Conservation (phyloP, 2,797 vertebrate species). For the Gorsachius magnificus region DNA sequence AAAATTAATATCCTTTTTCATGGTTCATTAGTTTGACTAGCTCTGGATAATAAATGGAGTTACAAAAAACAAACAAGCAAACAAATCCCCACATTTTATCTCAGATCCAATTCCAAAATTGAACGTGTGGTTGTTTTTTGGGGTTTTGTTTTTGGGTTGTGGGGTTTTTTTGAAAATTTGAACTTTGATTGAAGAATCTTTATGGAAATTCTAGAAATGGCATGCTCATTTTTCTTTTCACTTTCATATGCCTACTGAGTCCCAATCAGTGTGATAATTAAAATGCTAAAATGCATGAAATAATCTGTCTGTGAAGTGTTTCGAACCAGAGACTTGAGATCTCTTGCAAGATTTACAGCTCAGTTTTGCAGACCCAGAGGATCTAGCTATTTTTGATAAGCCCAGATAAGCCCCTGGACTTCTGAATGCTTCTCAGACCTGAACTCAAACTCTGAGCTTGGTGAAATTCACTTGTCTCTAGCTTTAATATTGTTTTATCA, state of each 20-base stretch:
- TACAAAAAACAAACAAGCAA: background rate
- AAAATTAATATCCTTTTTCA: slow-evolving; percentile 29
- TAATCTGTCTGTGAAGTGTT: background rate
- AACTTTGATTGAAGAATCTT: background rate
- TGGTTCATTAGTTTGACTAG: slow-evolving; percentile 30
- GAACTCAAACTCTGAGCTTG: background rate
- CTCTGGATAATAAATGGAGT: background rate
- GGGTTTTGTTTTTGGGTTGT: no score
- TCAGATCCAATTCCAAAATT: background rate
- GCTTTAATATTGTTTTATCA: slow-evolving; percentile 6
- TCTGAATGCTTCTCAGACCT: background rate
- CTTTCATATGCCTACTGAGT: background rate
- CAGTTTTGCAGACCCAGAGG: background rate
- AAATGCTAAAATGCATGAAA: slow-evolving; percentile 5
- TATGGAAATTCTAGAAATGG: background rate
- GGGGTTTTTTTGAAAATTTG: background rate
- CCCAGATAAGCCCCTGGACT: slow-evolving; percentile 1
- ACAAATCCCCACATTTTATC: background rate
- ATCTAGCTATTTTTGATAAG: slow-evolving; percentile 10
- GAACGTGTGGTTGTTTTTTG: background rate
- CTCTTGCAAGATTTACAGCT: background rate
- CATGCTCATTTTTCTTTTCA: background rate
- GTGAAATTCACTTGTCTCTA: background rate
- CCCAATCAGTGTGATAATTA: slow-evolving; percentile 5
- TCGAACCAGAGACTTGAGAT: background rate